Conservation (phyloP, 2,797 vertebrate genomes). For the Megaceryle alcyon region DNA sequence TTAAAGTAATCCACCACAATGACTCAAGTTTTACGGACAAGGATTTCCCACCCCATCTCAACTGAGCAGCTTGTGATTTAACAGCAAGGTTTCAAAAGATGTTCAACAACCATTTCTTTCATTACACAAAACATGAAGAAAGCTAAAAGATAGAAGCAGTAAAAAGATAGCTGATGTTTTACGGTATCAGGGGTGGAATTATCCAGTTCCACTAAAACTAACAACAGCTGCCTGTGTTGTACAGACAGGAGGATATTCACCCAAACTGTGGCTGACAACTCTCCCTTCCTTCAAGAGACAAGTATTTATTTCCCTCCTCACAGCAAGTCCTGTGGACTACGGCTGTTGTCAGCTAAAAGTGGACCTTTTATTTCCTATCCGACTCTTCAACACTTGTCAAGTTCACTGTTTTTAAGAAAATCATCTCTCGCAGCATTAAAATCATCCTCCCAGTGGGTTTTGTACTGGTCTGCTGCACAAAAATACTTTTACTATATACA, state of each 20-base stretch:
- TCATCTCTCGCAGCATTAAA: neutral
- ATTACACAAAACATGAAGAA: neutral
- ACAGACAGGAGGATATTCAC: neutral
- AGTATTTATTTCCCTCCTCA: neutral
- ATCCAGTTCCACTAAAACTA: neutral
- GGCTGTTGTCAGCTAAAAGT: neutral
- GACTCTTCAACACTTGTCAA: neutral
- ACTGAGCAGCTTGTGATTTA: neutral
- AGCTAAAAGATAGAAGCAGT: neutral
- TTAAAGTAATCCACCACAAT: neutral
- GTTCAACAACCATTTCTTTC: neutral
- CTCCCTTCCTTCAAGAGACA: neutral
- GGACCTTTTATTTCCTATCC: neutral
- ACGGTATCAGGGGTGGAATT: neutral
- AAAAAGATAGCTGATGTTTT: neutral
- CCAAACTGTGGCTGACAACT: neutral
- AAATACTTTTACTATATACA: neutral
- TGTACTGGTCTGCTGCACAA: neutral
- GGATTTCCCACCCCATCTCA: neutral
- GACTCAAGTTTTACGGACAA: neutral
- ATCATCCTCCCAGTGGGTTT: accelerated
- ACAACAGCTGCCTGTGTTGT: neutral
- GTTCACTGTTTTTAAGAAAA: neutral
- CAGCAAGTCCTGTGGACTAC: neutral
- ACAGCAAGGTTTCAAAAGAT: neutral